Base-by-base conservation (phyloP, 1,140 invertebrate species). In the Chlorops oryzae region DNA sequence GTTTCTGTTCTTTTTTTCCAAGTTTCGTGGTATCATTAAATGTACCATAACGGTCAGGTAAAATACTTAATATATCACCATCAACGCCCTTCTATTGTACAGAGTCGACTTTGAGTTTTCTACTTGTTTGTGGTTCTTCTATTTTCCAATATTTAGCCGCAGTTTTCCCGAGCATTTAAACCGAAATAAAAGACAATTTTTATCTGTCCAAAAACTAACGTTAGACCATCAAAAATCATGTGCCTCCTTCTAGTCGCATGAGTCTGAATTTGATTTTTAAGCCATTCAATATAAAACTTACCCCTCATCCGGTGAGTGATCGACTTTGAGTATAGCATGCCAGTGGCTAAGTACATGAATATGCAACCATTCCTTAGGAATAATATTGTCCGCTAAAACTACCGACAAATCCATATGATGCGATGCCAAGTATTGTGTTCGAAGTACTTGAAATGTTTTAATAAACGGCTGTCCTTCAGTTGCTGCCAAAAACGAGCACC, bases 371-470 rank as follows among this genome's bases (percentile, higher is more conserved):
- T 77, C 76, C 28, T 78, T 73, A 22, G 87, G 85, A 55, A 90
- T 79, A 32, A 90, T 80, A 61, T 80, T 79, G 61, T 89, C 87
- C 28, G 74, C 73, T 56, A 83, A 75, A 18, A 89, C 70, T 47
- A 84, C 75, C 65, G 84, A 80, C 2, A 87, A 76, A 61, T 88
- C 86, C 58, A 83, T 74, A 54, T 85, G 78, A 59, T 88, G 85
- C 52, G 82, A 77, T 13, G 88, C 71, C 49, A 90, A 71, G 68
- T 88, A 81, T 57, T 84, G 79, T 28, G 84, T 76, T 50, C 84
- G 77, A 15, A 90, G 61, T n/a, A 76, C 73, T 63, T 78, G 75
- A 59, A 89, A 90, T 7, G 83, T 77, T 23, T 59, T 59, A 3
- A 78, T 62, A 59, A 76, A 88, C 7, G 73, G 61, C 52, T 75